A percentile compares a stretch with the other conserved stretches of the same genome.
phyloP scores from a whole-genome alignment of 2,113 vertebrate species.

The Craseonycteris thonglongyai region DNA sequence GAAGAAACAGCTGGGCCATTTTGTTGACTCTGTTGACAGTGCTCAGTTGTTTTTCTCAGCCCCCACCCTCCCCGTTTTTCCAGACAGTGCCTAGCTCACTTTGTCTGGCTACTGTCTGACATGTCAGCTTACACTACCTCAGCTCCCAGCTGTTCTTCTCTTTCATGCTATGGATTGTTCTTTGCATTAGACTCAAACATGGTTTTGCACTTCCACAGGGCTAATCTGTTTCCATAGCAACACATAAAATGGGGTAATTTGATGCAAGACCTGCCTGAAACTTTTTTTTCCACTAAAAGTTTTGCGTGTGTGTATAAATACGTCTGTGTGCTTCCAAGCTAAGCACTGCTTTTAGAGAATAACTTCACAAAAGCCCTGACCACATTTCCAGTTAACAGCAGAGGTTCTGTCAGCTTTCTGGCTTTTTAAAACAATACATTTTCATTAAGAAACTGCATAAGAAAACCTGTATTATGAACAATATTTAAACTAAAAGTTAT shows the following conservation, averaged over 20 bases:
- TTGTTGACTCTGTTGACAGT: slow-evolving; percentile 72
- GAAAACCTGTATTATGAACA: not conserved
- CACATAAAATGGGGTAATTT: slow-evolving; percentile 76
- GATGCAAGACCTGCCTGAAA: slow-evolving; percentile 70
- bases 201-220: slow-evolving; percentile 69
- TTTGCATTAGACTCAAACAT: slow-evolving; percentile 74
- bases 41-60: slow-evolving; percentile 56
- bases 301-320: slow-evolving; percentile 60
- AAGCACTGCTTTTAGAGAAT: slow-evolving; percentile 33
- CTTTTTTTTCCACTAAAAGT: slow-evolving; percentile 65
- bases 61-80: not conserved
- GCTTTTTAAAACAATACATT: slow-evolving; percentile 49
- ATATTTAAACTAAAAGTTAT: not conserved
- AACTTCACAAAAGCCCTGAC: slow-evolving; percentile 36
- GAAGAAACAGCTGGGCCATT: slow-evolving; percentile 75
- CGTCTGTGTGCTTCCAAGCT: slow-evolving; percentile 30
- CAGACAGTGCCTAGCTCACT: slow-evolving; percentile 76
- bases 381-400: slow-evolving; percentile 4
- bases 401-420: slow-evolving; percentile 41
- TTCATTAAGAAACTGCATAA: slow-evolving; percentile 27
- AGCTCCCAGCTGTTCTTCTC: slow-evolving; percentile 80
- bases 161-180: slow-evolving; percentile 78
- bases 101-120: slow-evolving; percentile 84
- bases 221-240: slow-evolving; percentile 82
- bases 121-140: slow-evolving; percentile 76